Evolutionary conservation across 2,113 vertebrate species (phyloP).

Genomic region (Aythya baeri): DNA sequence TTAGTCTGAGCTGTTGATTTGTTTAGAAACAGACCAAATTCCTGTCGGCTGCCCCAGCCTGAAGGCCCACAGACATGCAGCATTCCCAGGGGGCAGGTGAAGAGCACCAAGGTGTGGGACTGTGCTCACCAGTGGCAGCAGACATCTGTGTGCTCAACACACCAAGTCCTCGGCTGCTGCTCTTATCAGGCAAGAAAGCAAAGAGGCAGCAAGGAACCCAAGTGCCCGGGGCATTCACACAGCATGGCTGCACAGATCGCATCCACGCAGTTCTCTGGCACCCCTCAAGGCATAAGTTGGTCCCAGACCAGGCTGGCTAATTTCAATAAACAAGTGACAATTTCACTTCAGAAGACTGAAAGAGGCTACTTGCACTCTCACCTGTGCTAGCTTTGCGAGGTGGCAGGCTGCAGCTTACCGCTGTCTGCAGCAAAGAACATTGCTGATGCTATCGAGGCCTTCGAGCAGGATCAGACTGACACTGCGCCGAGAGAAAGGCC

Average conservation of each 20-base stretch:
- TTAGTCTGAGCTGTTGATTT: neutral
- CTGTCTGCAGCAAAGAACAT: neutral
- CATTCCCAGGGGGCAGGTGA: neutral
- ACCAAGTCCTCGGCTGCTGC: neutral
- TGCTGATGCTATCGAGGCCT: neutral
- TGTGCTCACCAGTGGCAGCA: neutral
- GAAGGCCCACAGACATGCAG: neutral
- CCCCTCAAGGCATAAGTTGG: neutral
- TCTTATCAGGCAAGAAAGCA: neutral
- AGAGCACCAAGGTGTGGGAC: neutral
- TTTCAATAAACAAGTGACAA: neutral
- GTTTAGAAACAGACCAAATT: neutral
- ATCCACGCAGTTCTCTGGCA: neutral
- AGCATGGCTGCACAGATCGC: accelerated
- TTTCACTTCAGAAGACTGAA: neutral
- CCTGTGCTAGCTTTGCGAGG: neutral
- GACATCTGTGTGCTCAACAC: neutral
- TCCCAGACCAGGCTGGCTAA: neutral
- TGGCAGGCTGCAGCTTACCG: neutral
- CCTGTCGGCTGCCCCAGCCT: neutral
- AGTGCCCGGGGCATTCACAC: neutral
- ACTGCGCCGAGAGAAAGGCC: neutral
- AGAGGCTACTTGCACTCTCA: neutral
- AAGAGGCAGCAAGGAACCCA: neutral
- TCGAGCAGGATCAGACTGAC: neutral